Evolutionary conservation across 1,140 invertebrate genomes (phyloP).

Genomic region (Coboldia fuscipes): DNA sequence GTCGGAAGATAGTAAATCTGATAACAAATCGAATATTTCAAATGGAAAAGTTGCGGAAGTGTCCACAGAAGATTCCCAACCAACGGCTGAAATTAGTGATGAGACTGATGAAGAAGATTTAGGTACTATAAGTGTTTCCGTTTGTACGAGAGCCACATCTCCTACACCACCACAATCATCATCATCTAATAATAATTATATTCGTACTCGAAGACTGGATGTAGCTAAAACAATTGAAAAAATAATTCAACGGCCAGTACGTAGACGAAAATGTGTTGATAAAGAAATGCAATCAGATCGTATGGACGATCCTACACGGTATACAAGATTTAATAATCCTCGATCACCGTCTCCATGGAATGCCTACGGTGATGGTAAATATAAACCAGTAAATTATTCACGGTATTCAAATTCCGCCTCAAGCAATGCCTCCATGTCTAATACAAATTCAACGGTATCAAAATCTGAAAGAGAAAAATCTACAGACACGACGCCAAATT

Average conservation of each 20-base stretch:
- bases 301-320: slow-evolving; percentile 34
- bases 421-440: neutral
- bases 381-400: slow-evolving; percentile 18
- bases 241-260: slow-evolving; percentile 31
- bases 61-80: neutral
- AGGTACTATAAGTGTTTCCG: slow-evolving; percentile 28
- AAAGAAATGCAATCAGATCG: slow-evolving; percentile 46
- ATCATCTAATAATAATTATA: slow-evolving; percentile 16
- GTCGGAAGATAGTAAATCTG: neutral
- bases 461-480: slow-evolving; percentile 2
- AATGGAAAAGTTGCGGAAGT: slow-evolving; percentile 2
- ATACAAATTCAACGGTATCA: neutral
- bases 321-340: slow-evolving; percentile 31
- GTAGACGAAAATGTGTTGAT: slow-evolving; percentile 29
- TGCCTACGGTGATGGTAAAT: slow-evolving; percentile 34
- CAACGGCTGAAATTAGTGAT: slow-evolving; percentile 3
- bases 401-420: slow-evolving; percentile 1
- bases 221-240: slow-evolving; percentile 45
- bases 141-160: slow-evolving; percentile 51
- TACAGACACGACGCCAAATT: neutral
- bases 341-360: slow-evolving; percentile 34
- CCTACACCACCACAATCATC: slow-evolving; percentile 46
- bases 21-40: neutral
- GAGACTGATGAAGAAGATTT: slow-evolving; percentile 8
- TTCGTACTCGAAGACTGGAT: slow-evolving; percentile 40